Conservation (phyloP, 2,888 invertebrate species). For the Amiota communis region DNA sequence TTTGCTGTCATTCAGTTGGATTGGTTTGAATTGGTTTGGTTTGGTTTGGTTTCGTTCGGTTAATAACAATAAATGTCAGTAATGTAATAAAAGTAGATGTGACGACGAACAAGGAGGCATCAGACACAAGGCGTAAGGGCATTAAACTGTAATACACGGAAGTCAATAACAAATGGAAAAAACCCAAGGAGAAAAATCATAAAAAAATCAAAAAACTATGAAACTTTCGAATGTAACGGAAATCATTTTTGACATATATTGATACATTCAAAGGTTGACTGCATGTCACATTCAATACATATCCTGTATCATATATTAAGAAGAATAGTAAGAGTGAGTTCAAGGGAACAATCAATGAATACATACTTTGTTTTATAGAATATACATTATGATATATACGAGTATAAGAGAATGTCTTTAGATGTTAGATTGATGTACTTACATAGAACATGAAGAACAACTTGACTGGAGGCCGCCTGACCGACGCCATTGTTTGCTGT, state of each 20-base stretch:
- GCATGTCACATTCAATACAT: constrained; percentile 35
- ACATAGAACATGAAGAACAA: constrained; percentile 79
- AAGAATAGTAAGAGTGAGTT: not conserved
- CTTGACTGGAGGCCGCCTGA: constrained; percentile 77
- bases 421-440: constrained; percentile 70
- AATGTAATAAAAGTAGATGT: constrained; percentile 38
- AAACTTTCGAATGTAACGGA: constrained; percentile 33
- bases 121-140: constrained; percentile 23
- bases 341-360: not conserved
- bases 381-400: no score
- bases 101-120: not conserved
- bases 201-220: not conserved
- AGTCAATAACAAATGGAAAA: constrained; percentile 51
- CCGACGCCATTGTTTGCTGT: constrained; percentile 79
- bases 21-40: not conserved
- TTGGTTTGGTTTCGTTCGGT: constrained; percentile 28
- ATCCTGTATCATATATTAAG: not conserved
- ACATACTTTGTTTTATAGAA: no score
- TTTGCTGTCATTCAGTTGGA: not conserved
- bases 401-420: no score
- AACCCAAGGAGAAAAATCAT: not conserved
- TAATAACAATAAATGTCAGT: constrained; percentile 47
- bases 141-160: constrained; percentile 27
- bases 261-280: constrained; percentile 39
- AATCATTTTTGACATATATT: constrained; percentile 63